phyloP scores from a whole-genome alignment of 2,113 vertebrate genomes.

The Calyptommatus sinebrachiatus region DNA sequence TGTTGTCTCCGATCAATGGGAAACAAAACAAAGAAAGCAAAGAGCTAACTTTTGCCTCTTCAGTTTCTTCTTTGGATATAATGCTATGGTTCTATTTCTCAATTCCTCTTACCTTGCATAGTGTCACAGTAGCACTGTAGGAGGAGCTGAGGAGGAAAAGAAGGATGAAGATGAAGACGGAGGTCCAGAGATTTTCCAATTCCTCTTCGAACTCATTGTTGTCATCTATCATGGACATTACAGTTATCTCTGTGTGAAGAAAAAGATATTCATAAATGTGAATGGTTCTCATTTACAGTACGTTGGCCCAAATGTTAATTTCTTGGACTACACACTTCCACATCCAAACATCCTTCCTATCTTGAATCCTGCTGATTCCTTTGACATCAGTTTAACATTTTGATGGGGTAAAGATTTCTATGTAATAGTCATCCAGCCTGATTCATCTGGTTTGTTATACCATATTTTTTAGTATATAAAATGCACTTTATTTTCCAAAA shows the following conservation, averaged over 20 bases:
- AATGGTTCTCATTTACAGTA: background rate
- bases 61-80: background rate
- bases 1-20: too few species aligned
- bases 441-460: background rate
- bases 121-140: conserved; percentile 55
- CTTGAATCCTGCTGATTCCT: background rate
- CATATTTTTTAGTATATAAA: too few species aligned
- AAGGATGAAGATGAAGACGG: conserved; percentile 61
- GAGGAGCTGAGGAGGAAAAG: conserved; percentile 67
- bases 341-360: background rate
- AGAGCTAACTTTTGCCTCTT: too few species aligned
- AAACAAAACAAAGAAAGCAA: too few species aligned
- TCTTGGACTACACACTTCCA: too few species aligned
- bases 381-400: background rate
- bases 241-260: conserved; percentile 22
- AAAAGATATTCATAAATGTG: background rate
- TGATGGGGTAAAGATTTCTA: background rate
- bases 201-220: conserved; percentile 23
- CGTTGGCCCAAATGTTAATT: too few species aligned
- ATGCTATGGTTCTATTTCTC: fast-evolving
- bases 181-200: conserved; percentile 57
- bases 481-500: too few species aligned
- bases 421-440: too few species aligned
- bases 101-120: conserved; percentile 56
- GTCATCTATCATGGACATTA: background rate